Conservation (phyloP, 2,113 vertebrate species). For the Mus musculus region GRCm39 chr9:58611001-58611500, state of each 20-base stretch:
- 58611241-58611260: not conserved
- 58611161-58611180: not conserved
- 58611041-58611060: not conserved
- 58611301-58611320: not conserved
- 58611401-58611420: not conserved
- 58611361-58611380: not conserved
- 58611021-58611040: not conserved
- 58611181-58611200: not conserved
- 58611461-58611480: not conserved
- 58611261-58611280: not conserved
- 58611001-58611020: not conserved
- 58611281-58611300: not conserved
- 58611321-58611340: not conserved
- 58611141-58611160: not conserved
- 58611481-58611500: not conserved
- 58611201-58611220: not conserved
- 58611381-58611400: not conserved
- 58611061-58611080: not conserved
- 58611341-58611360: not conserved
- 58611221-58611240: not conserved
- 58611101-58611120: not conserved
- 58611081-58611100: not conserved
- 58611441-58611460: not conserved
- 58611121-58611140: constrained; percentile 4
- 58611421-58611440: not conserved